A percentile compares a stretch with the other conserved stretches of the same genome.
phyloP scores from a whole-genome alignment of 2,888 invertebrate species.

The Harpalus rubripes region DNA sequence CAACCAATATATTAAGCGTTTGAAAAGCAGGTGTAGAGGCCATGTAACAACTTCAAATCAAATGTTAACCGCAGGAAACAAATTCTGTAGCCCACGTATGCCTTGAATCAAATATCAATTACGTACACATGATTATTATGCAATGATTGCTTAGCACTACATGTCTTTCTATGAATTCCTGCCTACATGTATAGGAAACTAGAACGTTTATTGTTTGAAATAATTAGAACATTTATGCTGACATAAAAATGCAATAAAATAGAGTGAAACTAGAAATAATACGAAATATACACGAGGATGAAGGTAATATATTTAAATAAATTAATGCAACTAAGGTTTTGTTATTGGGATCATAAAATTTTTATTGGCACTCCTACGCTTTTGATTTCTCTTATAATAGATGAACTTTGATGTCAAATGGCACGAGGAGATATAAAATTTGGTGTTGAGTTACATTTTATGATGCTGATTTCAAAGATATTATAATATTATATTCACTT shows the following conservation, averaged over 20 bases:
- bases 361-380: constrained; percentile 31
- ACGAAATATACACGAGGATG: constrained; percentile 3
- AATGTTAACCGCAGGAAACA: constrained; percentile 36
- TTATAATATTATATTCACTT: no score
- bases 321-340: constrained; percentile 9
- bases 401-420: constrained; percentile 7
- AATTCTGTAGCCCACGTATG: constrained; percentile 25
- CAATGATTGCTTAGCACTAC: constrained; percentile 24
- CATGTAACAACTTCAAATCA: constrained; percentile 33
- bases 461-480: no score
- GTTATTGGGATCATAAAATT: constrained; percentile 30
- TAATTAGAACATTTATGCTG: constrained; percentile 24
- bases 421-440: neutral
- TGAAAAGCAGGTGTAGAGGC: constrained; percentile 25
- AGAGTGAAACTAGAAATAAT: constrained; percentile 22
- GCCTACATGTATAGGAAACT: constrained; percentile 15
- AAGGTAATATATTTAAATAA: constrained; percentile 20
- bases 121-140: constrained; percentile 40
- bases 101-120: constrained; percentile 41
- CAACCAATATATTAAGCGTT: constrained; percentile 14
- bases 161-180: constrained; percentile 20
- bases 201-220: constrained; percentile 37
- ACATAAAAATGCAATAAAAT: constrained; percentile 18
- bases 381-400: constrained; percentile 31
- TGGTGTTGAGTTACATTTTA: neutral